Evolutionary conservation across 2,113 vertebrate genomes (phyloP).

Genomic region (Columba janthina): DNA sequence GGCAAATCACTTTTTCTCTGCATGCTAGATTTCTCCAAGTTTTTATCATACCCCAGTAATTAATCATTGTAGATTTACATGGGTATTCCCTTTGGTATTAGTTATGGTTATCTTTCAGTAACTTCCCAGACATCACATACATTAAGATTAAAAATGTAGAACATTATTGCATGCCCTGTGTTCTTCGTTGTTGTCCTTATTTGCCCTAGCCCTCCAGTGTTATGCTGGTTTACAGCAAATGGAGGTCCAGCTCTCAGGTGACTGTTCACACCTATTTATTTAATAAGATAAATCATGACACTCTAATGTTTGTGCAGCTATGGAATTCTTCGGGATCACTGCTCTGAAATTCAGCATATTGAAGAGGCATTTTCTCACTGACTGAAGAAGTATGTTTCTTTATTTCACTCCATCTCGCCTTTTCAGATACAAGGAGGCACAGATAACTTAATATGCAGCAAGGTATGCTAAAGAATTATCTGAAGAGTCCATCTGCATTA

Average conservation of each 20-base stretch:
- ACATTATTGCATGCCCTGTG: neutral
- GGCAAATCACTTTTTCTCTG: neutral
- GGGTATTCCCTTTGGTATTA: neutral
- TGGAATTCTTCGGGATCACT: neutral
- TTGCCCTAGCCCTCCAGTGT: neutral
- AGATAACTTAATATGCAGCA: neutral
- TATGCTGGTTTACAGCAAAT: neutral
- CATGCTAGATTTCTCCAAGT: neutral
- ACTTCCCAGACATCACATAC: neutral
- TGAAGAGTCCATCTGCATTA: neutral
- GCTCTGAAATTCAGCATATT: neutral
- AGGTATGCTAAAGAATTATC: neutral
- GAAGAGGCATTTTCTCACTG: neutral
- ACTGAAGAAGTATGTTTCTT: neutral
- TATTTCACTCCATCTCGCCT: neutral
- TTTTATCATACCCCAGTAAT: neutral
- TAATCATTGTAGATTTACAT: neutral
- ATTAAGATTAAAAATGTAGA: neutral
- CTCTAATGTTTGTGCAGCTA: neutral
- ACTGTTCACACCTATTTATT: neutral
- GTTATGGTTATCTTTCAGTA: neutral
- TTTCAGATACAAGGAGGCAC: neutral
- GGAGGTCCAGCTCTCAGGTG: neutral
- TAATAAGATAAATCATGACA: neutral
- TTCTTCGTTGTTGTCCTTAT: neutral